Evolutionary conservation across 1,140 invertebrate species (phyloP).

Genomic region (Telenomus remus): DNA sequence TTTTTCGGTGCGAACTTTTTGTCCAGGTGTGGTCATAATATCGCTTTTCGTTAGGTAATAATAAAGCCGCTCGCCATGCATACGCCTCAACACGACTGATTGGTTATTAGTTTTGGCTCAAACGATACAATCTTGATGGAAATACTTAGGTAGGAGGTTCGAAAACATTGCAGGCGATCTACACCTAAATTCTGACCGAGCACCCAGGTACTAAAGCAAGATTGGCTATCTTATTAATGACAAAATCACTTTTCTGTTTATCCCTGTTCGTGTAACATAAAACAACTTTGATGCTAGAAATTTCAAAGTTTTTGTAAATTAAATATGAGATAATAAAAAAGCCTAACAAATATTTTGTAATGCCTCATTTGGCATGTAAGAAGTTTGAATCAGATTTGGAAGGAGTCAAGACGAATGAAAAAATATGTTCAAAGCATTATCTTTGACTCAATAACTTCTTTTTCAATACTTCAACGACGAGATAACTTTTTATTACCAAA

Average conservation of each 20-base stretch:
- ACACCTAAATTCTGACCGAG: slow-evolving; percentile 57
- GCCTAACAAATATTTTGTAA: too few species aligned
- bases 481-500: slow-evolving; percentile 14
- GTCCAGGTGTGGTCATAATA: slow-evolving; percentile 60
- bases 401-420: too few species aligned
- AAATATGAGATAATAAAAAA: too few species aligned
- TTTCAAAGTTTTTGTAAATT: not conserved
- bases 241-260: slow-evolving; percentile 24
- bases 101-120: slow-evolving; percentile 72
- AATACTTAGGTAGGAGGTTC: slow-evolving; percentile 72
- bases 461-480: too few species aligned
- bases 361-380: too few species aligned
- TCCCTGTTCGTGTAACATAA: slow-evolving; percentile 34
- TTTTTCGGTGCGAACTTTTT: slow-evolving; percentile 37
- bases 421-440: too few species aligned
- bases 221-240: slow-evolving; percentile 56
- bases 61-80: slow-evolving; percentile 66
- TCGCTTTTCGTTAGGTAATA: slow-evolving; percentile 67
- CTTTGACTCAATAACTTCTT: too few species aligned
- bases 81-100: slow-evolving; percentile 63
- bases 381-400: too few species aligned
- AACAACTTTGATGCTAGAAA: slow-evolving; percentile 9
- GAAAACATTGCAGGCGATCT: slow-evolving; percentile 67
- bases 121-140: slow-evolving; percentile 70
- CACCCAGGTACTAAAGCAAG: slow-evolving; percentile 58